Percentiles rank a stretch among this genome's conserved stretches.
Evolutionary conservation across 2,888 invertebrate genomes (phyloP).

Genomic region (Lumbricus terrestris): DNA sequence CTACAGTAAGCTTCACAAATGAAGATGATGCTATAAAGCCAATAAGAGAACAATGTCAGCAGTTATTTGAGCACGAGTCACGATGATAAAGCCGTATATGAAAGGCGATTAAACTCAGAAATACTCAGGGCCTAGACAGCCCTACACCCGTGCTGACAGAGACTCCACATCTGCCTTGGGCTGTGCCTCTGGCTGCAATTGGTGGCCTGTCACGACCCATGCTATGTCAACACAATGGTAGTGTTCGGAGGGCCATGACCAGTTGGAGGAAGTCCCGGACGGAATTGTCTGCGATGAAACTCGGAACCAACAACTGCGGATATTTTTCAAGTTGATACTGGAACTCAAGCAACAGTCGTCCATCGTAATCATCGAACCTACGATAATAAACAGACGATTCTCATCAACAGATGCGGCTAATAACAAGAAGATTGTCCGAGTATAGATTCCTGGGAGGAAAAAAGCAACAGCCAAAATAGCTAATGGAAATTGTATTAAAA

Average conservation of each 20-base stretch:
- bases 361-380: conserved; percentile 10
- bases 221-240: neutral
- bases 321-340: neutral
- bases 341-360: neutral
- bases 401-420: neutral
- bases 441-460: too few species aligned
- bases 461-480: too few species aligned
- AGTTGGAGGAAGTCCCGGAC: neutral
- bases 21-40: too few species aligned
- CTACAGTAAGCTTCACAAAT: too few species aligned
- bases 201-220: neutral
- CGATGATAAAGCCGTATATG: too few species aligned
- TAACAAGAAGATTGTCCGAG: neutral
- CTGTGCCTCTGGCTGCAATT: too few species aligned
- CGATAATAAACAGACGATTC: neutral
- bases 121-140: too few species aligned
- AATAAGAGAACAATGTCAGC: neutral
- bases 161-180: too few species aligned
- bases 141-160: too few species aligned
- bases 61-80: too few species aligned
- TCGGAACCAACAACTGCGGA: neutral
- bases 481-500: too few species aligned
- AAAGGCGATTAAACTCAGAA: too few species aligned
- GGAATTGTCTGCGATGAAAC: neutral
- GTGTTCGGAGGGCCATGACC: neutral